These are phyloP conservation scores for Tapirus terrestris DNA, from an alignment of 2,113 vertebrate species.

Conservation along the genomic window DNA sequence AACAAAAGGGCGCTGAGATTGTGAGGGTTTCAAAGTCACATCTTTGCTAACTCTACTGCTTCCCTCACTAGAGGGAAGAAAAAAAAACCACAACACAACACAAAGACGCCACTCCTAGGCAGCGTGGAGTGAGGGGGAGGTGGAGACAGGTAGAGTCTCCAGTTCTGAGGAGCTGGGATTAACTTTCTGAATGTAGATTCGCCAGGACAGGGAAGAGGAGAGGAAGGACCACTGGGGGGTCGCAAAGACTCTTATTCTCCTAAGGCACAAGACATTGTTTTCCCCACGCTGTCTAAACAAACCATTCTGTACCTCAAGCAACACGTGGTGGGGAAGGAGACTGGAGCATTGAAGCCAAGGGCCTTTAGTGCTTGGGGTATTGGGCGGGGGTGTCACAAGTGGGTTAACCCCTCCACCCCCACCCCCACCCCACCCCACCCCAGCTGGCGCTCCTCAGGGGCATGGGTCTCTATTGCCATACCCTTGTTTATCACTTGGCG, in stretches of 20 bases:
- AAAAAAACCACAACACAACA: neutral
- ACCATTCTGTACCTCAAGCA: neutral
- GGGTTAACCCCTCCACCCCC: neutral
- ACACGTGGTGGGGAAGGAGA: neutral
- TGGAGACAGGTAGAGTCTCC: neutral
- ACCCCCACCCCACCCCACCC: too few species aligned
- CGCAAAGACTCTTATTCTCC: neutral
- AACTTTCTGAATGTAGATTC: conserved; percentile 25
- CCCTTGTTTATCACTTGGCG: neutral
- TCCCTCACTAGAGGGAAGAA: conserved; percentile 9
- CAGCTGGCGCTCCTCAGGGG: neutral
- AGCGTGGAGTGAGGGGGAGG: neutral
- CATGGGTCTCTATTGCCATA: neutral
- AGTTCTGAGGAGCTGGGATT: neutral
- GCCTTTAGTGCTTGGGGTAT: neutral
- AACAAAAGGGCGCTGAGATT: conserved; percentile 63
- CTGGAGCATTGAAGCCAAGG: neutral
- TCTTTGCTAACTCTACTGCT: conserved; percentile 51
- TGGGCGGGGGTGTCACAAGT: neutral
- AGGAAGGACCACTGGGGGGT: neutral
- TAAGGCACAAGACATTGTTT: neutral
- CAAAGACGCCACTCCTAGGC: conserved; percentile 63
- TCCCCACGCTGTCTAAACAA: conserved; percentile 16
- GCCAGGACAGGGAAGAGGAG: neutral
- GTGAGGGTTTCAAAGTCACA: conserved; percentile 52